These are phyloP conservation scores for Equus quagga DNA, from an alignment of 2,113 vertebrate genomes.

Conservation along the genomic window DNA sequence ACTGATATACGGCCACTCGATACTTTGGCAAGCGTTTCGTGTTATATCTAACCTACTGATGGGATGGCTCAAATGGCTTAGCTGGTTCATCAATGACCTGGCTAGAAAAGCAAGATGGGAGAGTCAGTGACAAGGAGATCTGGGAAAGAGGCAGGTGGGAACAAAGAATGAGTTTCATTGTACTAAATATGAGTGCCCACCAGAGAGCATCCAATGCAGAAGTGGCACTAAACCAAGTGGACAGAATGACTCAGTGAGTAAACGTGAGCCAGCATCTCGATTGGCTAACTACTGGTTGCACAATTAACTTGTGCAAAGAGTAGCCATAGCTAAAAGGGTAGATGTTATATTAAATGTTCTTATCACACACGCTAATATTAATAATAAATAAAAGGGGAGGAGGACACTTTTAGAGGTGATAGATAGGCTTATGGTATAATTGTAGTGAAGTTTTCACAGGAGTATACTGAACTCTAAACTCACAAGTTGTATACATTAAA, in stretches of 20 bases:
- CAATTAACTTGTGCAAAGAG: neutral
- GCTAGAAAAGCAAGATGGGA: neutral
- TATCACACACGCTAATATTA: neutral
- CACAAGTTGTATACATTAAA: neutral
- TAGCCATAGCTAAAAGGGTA: neutral
- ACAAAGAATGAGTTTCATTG: neutral
- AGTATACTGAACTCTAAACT: neutral
- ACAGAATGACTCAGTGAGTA: neutral
- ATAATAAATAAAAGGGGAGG: neutral
- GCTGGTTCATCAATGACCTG: neutral
- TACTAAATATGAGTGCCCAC: neutral
- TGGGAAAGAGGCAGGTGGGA: neutral
- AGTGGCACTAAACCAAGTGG: neutral
- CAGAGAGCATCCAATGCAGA: neutral
- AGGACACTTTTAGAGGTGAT: neutral
- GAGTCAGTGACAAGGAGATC: accelerated
- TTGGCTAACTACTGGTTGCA: neutral
- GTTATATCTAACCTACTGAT: neutral
- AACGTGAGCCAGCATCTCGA: accelerated
- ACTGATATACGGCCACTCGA: neutral
- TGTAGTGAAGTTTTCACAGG: neutral
- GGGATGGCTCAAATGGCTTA: neutral
- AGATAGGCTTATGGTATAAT: neutral
- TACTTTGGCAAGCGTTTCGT: neutral
- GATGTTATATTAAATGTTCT: neutral